These are phyloP conservation scores for Cyclophora albipunctata DNA, from an alignment of 2,888 invertebrate genomes.

Conservation along the genomic window DNA sequence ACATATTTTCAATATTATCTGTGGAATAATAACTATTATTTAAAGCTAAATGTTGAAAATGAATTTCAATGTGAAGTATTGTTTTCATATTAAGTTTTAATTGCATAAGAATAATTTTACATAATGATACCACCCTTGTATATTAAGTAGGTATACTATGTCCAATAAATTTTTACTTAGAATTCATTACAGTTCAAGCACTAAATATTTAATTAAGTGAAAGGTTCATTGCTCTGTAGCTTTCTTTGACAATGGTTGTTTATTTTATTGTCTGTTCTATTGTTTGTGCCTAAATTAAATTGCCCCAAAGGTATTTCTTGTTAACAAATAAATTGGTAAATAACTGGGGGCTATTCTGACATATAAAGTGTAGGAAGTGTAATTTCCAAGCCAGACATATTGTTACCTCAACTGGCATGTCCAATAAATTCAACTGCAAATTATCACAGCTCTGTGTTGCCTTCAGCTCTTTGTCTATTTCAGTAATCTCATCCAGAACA, in stretches of 20 bases:
- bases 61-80: no score
- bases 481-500: constrained; percentile 37
- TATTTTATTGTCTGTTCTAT: no score
- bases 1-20: constrained; percentile 78
- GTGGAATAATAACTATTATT: constrained; percentile 27
- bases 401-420: constrained; percentile 63
- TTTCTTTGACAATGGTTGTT: no score
- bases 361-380: no score
- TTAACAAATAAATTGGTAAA: not conserved
- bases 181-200: not conserved
- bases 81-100: not conserved
- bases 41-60: no score
- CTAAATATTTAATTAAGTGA: no score
- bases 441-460: constrained; percentile 24
- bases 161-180: no score
- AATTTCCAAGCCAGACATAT: not conserved
- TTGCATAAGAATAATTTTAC: not conserved
- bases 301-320: not conserved
- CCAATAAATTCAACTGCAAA: constrained; percentile 36
- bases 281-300: no score
- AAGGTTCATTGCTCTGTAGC: no score
- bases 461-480: constrained; percentile 36
- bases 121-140: no score
- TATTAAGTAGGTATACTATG: no score
- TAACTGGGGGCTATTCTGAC: not conserved